Percentiles rank a stretch among this genome's conserved stretches.
phyloP scores from a whole-genome alignment of 2,888 invertebrate genomes.

The Ornithoptera alexandrae region DNA sequence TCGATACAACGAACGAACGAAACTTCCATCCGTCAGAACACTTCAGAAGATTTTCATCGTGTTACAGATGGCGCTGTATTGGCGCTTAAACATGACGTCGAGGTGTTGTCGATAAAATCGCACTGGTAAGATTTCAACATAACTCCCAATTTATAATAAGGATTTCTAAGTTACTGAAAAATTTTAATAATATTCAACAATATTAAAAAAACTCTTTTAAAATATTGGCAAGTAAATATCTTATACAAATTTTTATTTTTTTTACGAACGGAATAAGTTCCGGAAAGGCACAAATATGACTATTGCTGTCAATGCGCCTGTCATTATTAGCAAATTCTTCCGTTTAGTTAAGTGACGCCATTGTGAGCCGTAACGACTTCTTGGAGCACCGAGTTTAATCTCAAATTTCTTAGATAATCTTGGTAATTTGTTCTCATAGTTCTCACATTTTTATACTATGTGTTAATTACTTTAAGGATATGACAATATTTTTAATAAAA shows the following conservation, averaged over 20 bases:
- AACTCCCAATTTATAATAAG: constrained; percentile 11
- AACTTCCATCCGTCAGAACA: constrained; percentile 80
- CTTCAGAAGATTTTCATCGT: constrained; percentile 48
- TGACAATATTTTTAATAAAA: constrained; percentile 68
- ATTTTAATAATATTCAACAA: not conserved
- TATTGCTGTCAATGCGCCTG: constrained; percentile 52
- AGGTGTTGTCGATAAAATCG: constrained; percentile 56
- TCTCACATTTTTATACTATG: constrained; percentile 63
- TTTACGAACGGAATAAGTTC: not conserved
- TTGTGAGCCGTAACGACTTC: constrained; percentile 91
- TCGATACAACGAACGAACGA: constrained; percentile 86
- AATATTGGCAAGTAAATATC: not conserved
- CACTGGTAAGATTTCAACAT: constrained; percentile 26
- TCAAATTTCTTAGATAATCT: constrained; percentile 84
- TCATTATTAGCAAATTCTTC: constrained; percentile 52
- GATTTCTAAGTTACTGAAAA: not conserved
- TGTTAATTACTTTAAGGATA: constrained; percentile 61
- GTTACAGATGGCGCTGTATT: constrained; percentile 63
- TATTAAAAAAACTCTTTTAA: not conserved
- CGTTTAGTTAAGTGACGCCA: constrained; percentile 86
- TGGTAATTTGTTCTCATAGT: constrained; percentile 64
- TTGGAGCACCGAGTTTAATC: constrained; percentile 82
- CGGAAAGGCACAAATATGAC: constrained; percentile 37
- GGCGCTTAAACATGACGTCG: constrained; percentile 57
- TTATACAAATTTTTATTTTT: not conserved